These are phyloP conservation scores for Ia io DNA, from an alignment of 2,113 vertebrate species.

Conservation along the genomic window DNA sequence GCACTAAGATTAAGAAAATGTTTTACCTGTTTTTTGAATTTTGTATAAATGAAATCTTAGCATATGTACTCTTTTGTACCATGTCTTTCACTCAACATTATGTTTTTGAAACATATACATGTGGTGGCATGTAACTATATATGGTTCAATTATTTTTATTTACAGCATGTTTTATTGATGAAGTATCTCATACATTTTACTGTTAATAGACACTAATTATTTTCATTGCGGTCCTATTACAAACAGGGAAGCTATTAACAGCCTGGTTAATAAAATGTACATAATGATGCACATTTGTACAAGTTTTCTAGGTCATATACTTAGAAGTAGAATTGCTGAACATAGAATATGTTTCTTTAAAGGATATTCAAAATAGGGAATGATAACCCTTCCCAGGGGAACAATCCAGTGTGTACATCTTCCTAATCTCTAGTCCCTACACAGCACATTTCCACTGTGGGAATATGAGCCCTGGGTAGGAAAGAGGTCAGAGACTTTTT, in stretches of 20 bases:
- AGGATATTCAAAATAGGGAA: slow-evolving; percentile 19
- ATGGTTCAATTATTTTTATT: background rate
- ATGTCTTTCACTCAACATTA: background rate
- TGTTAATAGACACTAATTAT: background rate
- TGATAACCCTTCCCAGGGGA: background rate
- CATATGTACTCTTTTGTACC: background rate
- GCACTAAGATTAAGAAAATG: background rate
- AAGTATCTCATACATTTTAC: background rate
- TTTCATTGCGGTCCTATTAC: background rate
- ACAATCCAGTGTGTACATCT: background rate
- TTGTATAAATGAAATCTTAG: background rate
- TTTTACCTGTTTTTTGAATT: background rate
- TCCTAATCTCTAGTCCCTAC: background rate
- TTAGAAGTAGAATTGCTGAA: background rate
- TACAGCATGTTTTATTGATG: background rate
- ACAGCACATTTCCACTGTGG: background rate
- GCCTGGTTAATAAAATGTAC: background rate
- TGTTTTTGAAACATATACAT: background rate
- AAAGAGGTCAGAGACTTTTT: background rate
- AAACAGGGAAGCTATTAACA: background rate
- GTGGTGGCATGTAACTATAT: background rate
- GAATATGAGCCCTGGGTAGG: background rate
- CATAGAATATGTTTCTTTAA: background rate
- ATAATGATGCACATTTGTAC: background rate
- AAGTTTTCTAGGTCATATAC: background rate